A percentile compares a stretch with the other conserved stretches of the same genome.
These are phyloP conservation scores for Alectura lathami DNA, from an alignment of 2,113 vertebrate species.

Conservation along the genomic window DNA sequence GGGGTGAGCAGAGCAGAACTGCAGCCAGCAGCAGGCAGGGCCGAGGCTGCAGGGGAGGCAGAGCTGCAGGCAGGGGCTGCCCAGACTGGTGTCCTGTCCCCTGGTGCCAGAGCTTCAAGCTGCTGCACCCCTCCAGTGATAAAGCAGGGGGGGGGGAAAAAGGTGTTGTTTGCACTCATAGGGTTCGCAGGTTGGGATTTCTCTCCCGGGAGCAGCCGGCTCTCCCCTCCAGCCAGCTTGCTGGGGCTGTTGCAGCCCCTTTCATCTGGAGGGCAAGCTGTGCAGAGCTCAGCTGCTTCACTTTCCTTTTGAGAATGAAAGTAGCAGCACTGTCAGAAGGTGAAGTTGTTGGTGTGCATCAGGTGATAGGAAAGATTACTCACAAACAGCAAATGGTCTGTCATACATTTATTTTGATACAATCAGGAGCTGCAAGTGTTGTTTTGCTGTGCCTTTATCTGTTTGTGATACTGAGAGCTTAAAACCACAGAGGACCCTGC, in stretches of 20 bases:
- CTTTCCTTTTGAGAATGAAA: slow-evolving; percentile 69
- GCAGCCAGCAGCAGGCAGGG: neutral
- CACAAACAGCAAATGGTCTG: neutral
- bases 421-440: neutral
- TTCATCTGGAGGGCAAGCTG: neutral
- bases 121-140: neutral
- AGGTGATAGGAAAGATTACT: slow-evolving; percentile 33
- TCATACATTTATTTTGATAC: neutral
- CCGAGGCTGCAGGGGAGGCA: neutral
- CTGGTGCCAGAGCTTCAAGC: neutral
- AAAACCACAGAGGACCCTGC: neutral
- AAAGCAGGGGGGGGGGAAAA: neutral
- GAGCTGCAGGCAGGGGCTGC: neutral
- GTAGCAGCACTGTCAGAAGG: slow-evolving; percentile 43
- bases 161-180: neutral
- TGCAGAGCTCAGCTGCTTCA: slow-evolving; percentile 47
- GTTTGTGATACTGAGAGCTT: neutral
- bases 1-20: neutral
- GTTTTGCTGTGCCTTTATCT: neutral
- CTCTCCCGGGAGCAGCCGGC: neutral
- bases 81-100: neutral
- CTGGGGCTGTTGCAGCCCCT: neutral
- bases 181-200: neutral
- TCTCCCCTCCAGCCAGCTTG: neutral
- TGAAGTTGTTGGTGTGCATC: slow-evolving; percentile 3